Base-by-base conservation (phyloP, 2,113 vertebrate species). In the Pygoscelis adeliae region DNA sequence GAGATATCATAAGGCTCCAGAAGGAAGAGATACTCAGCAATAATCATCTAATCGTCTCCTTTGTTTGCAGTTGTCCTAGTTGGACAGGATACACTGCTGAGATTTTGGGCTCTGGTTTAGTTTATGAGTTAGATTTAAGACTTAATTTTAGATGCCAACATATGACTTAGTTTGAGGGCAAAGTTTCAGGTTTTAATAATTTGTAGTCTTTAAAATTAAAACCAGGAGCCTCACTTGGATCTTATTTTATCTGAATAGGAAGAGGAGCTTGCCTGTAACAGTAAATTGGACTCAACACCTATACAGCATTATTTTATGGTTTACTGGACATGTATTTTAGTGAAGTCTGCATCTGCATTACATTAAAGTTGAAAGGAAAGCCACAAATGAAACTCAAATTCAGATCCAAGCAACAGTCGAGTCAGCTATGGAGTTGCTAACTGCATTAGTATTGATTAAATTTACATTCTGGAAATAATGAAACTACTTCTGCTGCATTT, bases 381-480 rank as follows among this genome's bases (percentile, higher is more conserved):
- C 84, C 89, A 74, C 90, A 97, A 94, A 91, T 89, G 82, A 97
- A 98, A 96, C 96, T 95, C 89, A 96, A 93, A 98, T 92, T 96
- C 87, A 93, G 71, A 91, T 65, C 15, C 42, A 97, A 96, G 72
- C 93, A 97, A 95, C 70, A 96, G 85, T 90, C 23, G 3, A 97
- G 66, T 90, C 93, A 92, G 91, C 86, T 93, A 74, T 55, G 90
- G 81, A 97, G 94, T 86, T 95, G 55, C 78, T 97, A 98, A 98
- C 94, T 97, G 69, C 73, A 96, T 98, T 98, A 98, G 53, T 97
- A 98, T 98, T 97, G 98, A 98, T 98, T 98, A 90, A 81, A 90
- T 97, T 89, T 97, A 93, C 91, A 97, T 98, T 96, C 82, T 91
- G 87, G 90, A 92, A 94, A 98, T 91, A 98, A 97, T 97, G 96